phyloP scores from a whole-genome alignment of 2,797 vertebrate species.

The Sebastes flavidus region DNA sequence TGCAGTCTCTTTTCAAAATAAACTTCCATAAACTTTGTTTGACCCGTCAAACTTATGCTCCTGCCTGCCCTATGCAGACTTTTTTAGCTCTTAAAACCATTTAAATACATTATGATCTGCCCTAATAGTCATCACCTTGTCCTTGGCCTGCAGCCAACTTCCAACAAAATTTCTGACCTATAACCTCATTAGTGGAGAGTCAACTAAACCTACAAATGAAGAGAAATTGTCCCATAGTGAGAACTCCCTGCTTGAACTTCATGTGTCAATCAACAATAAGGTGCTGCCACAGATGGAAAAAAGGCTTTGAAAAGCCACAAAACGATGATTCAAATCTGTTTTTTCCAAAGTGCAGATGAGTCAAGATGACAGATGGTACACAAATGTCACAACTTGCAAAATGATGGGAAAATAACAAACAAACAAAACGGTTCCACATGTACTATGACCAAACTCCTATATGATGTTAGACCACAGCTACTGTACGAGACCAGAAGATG shows the following conservation, averaged over 20 bases:
- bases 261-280: not conserved
- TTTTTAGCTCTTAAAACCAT: no score
- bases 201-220: not conserved
- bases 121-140: not conserved
- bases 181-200: not conserved
- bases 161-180: not conserved
- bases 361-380: not conserved
- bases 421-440: not conserved
- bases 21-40: no score
- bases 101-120: not conserved
- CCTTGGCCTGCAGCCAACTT: not conserved
- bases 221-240: not conserved
- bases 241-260: not conserved
- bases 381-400: not conserved
- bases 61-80: fast-evolving
- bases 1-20: no score
- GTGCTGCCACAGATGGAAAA: not conserved
- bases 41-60: fast-evolving
- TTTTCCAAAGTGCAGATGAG: not conserved
- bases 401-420: not conserved
- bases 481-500: not conserved
- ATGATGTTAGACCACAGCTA: no score
- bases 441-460: no score
- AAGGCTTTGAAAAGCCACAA: not conserved
- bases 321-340: not conserved